Evolutionary conservation across 2,888 invertebrate genomes (phyloP).

Genomic region (Drosophila leonis): DNA sequence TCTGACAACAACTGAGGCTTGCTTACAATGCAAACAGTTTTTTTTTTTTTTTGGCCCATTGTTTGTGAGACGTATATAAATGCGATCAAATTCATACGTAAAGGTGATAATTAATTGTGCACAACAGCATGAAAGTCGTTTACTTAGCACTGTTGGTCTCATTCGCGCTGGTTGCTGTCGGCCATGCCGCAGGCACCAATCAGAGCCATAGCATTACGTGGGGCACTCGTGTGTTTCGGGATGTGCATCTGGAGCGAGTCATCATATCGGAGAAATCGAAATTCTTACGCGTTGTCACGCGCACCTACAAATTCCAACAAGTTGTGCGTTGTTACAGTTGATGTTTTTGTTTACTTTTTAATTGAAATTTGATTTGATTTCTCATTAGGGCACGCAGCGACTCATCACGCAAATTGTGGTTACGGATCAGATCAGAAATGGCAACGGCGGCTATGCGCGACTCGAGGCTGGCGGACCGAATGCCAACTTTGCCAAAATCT

Average conservation of each 20-base stretch:
- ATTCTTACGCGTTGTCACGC: slow-evolving; percentile 60
- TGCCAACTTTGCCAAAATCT: slow-evolving; percentile 78
- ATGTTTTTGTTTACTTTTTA: not conserved
- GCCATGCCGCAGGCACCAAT: slow-evolving; percentile 31
- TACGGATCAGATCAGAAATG: slow-evolving; percentile 84
- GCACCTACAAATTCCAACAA: slow-evolving; percentile 59
- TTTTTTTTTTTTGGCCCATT: slow-evolving; percentile 9
- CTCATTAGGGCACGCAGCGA: slow-evolving; percentile 22
- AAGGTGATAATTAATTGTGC: slow-evolving; percentile 14
- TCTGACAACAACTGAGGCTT: slow-evolving; percentile 16
- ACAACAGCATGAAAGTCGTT: slow-evolving; percentile 54
- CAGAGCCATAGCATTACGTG: slow-evolving; percentile 66
- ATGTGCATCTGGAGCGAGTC: slow-evolving; percentile 57
- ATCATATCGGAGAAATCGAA: slow-evolving; percentile 62
- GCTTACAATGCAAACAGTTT: slow-evolving; percentile 6
- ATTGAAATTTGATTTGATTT: not conserved
- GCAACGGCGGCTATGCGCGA: slow-evolving; percentile 85
- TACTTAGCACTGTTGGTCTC: slow-evolving; percentile 31
- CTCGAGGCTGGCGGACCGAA: slow-evolving; percentile 85
- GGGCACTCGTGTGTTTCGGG: slow-evolving; percentile 62
- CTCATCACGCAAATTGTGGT: slow-evolving; percentile 84
- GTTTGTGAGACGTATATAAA: slow-evolving; percentile 40
- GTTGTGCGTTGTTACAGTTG: slow-evolving; percentile 30
- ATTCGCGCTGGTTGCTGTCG: slow-evolving; percentile 16
- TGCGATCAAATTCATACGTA: not conserved